Evolutionary conservation across 2,797 vertebrate species (phyloP).

Genomic region (Gambusia yucatana): DNA sequence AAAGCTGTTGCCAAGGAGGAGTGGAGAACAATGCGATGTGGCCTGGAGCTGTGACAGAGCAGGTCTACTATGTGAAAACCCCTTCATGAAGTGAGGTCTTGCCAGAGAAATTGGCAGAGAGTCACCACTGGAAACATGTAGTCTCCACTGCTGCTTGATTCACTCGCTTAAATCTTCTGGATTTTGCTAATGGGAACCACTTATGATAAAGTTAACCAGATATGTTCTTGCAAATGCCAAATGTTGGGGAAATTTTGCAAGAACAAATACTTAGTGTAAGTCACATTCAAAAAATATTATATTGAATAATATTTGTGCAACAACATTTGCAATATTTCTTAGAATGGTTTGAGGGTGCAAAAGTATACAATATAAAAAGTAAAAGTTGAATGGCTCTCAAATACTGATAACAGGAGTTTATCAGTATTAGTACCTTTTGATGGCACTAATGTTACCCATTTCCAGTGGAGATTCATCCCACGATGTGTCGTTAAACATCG

Average conservation of each 20-base stretch:
- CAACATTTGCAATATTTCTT: neutral
- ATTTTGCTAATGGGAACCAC: neutral
- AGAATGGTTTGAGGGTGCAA: neutral
- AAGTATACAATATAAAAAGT: neutral
- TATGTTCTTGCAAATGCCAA: neutral
- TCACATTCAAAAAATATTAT: neutral
- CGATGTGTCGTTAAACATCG: neutral
- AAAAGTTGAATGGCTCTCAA: neutral
- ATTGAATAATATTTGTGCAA: neutral
- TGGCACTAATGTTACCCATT: neutral
- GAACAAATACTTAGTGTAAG: neutral
- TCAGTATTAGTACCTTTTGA: neutral
- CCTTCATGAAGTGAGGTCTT: constrained; percentile 15
- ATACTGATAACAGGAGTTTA: neutral
- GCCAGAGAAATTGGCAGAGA: neutral
- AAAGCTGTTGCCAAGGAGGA: constrained; percentile 50
- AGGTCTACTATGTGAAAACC: constrained; percentile 56
- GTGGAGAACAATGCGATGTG: constrained; percentile 59
- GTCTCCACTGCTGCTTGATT: neutral
- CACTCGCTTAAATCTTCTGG: neutral
- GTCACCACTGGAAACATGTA: neutral
- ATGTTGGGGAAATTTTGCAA: neutral
- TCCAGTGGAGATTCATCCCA: neutral
- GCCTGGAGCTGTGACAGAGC: constrained; percentile 56
- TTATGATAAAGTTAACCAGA: neutral